These are phyloP conservation scores for Xestia sexstrigata DNA, from an alignment of 2,888 invertebrate genomes.

Conservation along the genomic window DNA sequence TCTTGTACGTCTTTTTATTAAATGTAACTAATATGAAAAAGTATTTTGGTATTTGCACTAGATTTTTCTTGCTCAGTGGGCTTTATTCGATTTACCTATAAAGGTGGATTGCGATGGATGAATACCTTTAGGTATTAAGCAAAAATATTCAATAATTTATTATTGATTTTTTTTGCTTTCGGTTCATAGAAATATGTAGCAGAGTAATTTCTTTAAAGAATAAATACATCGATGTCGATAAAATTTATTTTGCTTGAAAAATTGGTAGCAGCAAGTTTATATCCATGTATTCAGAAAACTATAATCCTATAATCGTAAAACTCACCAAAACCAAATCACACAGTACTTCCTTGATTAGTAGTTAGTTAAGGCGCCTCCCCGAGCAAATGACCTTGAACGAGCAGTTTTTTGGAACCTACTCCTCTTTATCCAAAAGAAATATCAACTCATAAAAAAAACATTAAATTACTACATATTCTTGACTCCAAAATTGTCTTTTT, in stretches of 20 bases:
- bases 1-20: slow-evolving; percentile 39
- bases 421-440: too few species aligned
- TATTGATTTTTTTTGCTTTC: slow-evolving; percentile 10
- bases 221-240: not conserved
- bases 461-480: too few species aligned
- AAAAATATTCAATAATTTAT: too few species aligned
- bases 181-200: not conserved
- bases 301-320: not conserved
- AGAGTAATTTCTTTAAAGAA: not conserved
- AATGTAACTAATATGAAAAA: slow-evolving; percentile 47
- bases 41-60: slow-evolving; percentile 39
- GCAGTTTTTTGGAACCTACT: too few species aligned
- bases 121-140: too few species aligned
- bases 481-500: too few species aligned
- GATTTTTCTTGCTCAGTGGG: slow-evolving; percentile 44
- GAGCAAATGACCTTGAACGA: too few species aligned
- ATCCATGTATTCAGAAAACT: not conserved
- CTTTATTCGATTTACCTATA: slow-evolving; percentile 28
- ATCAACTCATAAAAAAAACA: too few species aligned
- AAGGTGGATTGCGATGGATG: slow-evolving; percentile 12
- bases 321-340: not conserved
- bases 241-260: not conserved
- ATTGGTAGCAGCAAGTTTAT: not conserved
- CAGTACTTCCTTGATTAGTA: not conserved
- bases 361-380: too few species aligned